Base-by-base conservation (phyloP, 2,113 vertebrate genomes). In the Pseudorasbora parva region DNA sequence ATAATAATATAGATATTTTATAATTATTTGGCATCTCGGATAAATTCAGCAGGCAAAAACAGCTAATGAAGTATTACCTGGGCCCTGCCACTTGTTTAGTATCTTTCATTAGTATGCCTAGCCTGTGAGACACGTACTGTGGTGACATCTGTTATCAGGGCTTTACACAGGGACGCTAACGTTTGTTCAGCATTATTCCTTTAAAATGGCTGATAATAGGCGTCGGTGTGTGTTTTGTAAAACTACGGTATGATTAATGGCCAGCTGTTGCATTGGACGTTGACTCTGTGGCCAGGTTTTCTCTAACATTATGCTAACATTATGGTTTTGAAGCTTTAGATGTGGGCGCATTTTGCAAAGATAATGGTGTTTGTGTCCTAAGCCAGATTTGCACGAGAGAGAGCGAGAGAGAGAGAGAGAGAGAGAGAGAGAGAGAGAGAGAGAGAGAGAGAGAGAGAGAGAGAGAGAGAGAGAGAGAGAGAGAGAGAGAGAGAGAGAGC, bases 121-220 rank as follows among this genome's bases (percentile, higher is more conserved):
- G 84, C 37, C 72, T 37, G 76, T 47, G 49, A 43, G 73, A 33
- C 72, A 41, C 10, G 56, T 72, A 82, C 7, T 33, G 33, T 47
- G 54, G 59, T 68, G 80, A 85, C 76, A 69, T 79, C 77, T 81
- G 81, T 88, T 88, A 88, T 88, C 87, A 83, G 84, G 69, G 62
- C 64, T 72, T 69, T 81, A 71, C 84, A 85, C 84, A 57, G 30
- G 76, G 77, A 57, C 54, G 56, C 84, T 43, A 69, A 54, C 81
- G 81, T 88, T 86, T 88, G 87, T 84, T 86, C 84, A 79, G 84
- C 87, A 83, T 86, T 86, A 84, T 88, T 82, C 81, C 77, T 77
- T 81, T 71, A 85, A 81, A 88, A 88, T 88, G 84, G 87, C 77
- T 64, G 87, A 86, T 86, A 88, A 88, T 88, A 77, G 81, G 87